Evolutionary conservation across 2,113 vertebrate species (phyloP).

Genomic region (Eleginops maclovinus): DNA sequence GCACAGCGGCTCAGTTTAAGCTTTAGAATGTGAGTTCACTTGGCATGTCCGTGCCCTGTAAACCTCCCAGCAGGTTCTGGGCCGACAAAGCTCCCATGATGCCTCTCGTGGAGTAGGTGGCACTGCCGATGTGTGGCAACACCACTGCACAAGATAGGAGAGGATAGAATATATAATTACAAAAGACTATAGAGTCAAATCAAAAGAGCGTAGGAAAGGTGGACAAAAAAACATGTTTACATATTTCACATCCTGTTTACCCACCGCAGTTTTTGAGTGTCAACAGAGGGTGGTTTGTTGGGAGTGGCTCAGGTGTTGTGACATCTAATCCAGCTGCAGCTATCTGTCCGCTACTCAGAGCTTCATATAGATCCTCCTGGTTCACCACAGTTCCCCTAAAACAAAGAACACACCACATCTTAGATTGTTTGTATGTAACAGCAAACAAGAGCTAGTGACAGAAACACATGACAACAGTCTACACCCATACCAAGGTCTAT

Average conservation of each 20-base stretch:
- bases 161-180: background rate
- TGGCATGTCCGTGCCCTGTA: constrained; percentile 80
- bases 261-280: constrained; percentile 82
- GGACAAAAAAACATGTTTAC: background rate
- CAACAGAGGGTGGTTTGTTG: constrained; percentile 81
- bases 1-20: background rate
- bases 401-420: background rate
- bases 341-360: constrained; percentile 73
- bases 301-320: constrained; percentile 82
- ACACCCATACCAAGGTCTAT: background rate
- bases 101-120: constrained; percentile 83
- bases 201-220: background rate
- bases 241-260: background rate
- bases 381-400: constrained; percentile 81
- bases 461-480: background rate
- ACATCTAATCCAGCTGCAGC: constrained; percentile 81
- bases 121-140: constrained; percentile 84
- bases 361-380: constrained; percentile 81
- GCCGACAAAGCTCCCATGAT: constrained; percentile 83
- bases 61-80: constrained; percentile 82
- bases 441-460: background rate
- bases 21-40: constrained; percentile 78
- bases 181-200: background rate
- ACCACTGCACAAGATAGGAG: constrained; percentile 71
- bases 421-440: background rate